Evolutionary conservation across 2,888 invertebrate genomes (phyloP).

Genomic region (Drosophila siamana): DNA sequence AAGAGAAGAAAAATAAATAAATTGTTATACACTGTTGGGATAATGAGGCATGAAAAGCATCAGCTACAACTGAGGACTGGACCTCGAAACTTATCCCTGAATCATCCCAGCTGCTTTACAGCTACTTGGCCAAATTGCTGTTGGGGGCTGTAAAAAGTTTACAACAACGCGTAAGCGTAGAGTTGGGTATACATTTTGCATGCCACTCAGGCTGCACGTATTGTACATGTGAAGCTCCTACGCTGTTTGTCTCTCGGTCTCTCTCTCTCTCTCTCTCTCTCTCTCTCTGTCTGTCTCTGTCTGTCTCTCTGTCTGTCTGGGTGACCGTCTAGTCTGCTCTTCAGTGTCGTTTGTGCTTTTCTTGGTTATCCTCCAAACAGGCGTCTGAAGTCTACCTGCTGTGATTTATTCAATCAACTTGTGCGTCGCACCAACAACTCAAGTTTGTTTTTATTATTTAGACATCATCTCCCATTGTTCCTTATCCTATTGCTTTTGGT

Average conservation of each 20-base stretch:
- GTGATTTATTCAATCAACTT: constrained; percentile 79
- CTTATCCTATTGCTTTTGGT: constrained; percentile 12
- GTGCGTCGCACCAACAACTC: constrained; percentile 59
- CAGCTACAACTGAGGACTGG: constrained; percentile 11
- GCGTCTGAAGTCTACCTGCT: constrained; percentile 57
- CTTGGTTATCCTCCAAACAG: constrained; percentile 6
- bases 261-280: constrained; percentile 1
- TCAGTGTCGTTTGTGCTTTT: constrained; percentile 6
- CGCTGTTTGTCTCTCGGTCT: constrained; percentile 1
- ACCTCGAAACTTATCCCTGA: constrained; percentile 40
- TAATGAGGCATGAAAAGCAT: constrained; percentile 70
- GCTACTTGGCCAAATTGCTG: constrained; percentile 77
- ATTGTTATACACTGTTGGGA: constrained; percentile 66
- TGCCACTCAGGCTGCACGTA: constrained; percentile 44
- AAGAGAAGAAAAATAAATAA: constrained; percentile 18
- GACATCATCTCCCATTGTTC: constrained; percentile 36
- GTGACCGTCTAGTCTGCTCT: constrained; percentile 3
- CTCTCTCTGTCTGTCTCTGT: no score
- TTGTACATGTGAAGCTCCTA: constrained; percentile 36
- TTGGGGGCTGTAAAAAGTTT: constrained; percentile 64
- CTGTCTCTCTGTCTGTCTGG: constrained; percentile 3
- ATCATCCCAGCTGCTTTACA: constrained; percentile 52
- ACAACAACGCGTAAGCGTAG: constrained; percentile 24
- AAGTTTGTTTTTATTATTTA: constrained; percentile 73
- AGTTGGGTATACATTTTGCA: constrained; percentile 60